Evolutionary conservation across 2,797 vertebrate genomes (phyloP), one percentile per base, ranked within the genome.

Genomic region (Delichon dasypus): DNA sequence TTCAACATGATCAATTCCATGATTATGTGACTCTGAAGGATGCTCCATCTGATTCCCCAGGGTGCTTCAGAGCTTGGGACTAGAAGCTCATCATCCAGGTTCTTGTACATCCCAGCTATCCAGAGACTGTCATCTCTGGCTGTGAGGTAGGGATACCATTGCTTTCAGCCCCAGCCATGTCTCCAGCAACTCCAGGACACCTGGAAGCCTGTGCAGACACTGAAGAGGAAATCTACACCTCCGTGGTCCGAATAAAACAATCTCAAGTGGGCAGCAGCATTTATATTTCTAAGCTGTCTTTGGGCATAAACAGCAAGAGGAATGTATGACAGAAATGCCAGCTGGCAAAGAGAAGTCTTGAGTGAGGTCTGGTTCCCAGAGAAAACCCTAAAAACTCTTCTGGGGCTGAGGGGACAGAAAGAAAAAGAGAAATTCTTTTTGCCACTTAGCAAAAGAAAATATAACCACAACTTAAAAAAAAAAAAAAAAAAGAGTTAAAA

Each of bases 401-500:
- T 80, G 66, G 53, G 68, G 57, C 57, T 82, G 60, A 89, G 34
- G 38, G 64, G 61, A 36, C 72, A 89, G 57, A 89, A 83, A 25
- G 26, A 81, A 90, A 77, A 67, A 88, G 61, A 95, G 29, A 85
- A 86, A 80, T 72, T 84, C 82, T 62, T 89, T 77, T 92, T 76
- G 54, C 54, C 80, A 55, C 48, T 89, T 81, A 81, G 68, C 85
- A 74, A 89, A 87, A 81, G 66, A 68, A 92, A 88, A 95, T 95
- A 91, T 55, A 91, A 75, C 93, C 89, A 88, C 92, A 84, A 29
- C 81, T 89, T 90, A 9, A 13, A 94, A 89, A 92, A 94, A 93
- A 85, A 13, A 94, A 89, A 92, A 94, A 93, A 85, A 7, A 75
- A 72, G 65, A 80, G 79, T 93, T 95, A 95, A 95, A 96, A 97